These are phyloP conservation scores for Erebia aethiops DNA, from an alignment of 2,888 invertebrate genomes.

Conservation along the genomic window DNA sequence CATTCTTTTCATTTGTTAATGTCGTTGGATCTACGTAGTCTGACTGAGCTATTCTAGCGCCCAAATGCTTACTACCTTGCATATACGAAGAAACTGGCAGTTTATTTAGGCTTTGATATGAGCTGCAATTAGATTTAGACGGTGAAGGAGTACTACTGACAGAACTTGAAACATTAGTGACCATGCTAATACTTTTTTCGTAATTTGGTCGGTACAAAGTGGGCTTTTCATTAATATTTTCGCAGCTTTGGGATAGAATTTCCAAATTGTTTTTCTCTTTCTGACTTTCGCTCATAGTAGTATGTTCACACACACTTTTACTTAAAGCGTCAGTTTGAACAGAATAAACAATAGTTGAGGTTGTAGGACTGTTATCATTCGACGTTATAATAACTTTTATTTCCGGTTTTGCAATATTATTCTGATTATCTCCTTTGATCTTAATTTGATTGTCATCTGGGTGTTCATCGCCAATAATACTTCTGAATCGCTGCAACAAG, in stretches of 20 bases:
- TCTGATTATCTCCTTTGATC: conserved; percentile 46
- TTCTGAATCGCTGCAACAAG: conserved; percentile 75
- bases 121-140: conserved; percentile 68
- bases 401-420: conserved; percentile 57
- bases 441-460: conserved; percentile 66
- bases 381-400: conserved; percentile 72
- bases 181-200: conserved; percentile 69
- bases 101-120: conserved; percentile 72
- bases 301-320: conserved; percentile 70
- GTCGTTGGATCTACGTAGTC: conserved; percentile 93
- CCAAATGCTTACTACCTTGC: conserved; percentile 91
- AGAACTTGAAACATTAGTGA: conserved; percentile 60
- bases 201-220: conserved; percentile 55
- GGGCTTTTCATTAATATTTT: conserved; percentile 62
- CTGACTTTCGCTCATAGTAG: conserved; percentile 66
- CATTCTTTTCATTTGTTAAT: conserved; percentile 78
- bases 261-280: conserved; percentile 71
- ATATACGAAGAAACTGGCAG: conserved; percentile 82
- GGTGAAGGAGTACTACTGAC: conserved; percentile 56
- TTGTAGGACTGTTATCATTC: conserved; percentile 61
- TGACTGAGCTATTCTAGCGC: conserved; percentile 93
- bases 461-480: conserved; percentile 78
- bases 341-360: conserved; percentile 57
- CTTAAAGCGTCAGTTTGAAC: conserved; percentile 61
- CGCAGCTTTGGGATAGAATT: conserved; percentile 68